A percentile compares a stretch with the other conserved stretches of the same genome.
Evolutionary conservation across 2,797 vertebrate species (phyloP).

Genomic region (Parotocinclus haroldoi): DNA sequence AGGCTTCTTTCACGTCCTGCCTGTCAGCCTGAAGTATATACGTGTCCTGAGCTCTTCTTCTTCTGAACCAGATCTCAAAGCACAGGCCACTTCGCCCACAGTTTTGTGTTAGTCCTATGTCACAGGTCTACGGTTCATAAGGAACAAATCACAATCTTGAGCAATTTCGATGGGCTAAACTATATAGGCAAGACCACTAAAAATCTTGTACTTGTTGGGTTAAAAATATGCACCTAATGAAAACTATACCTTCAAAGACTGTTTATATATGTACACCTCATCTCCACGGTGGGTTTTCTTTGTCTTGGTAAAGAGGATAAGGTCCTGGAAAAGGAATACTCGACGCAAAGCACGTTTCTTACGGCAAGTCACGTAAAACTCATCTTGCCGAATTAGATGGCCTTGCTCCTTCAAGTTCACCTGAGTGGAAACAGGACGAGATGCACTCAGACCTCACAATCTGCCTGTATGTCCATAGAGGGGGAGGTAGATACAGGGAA

Average conservation of each 20-base stretch:
- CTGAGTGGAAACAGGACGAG: slow-evolving; percentile 47
- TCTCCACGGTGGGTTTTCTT: slow-evolving; percentile 71
- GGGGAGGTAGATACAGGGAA: no score
- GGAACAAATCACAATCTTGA: neutral
- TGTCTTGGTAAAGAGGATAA: slow-evolving; percentile 78
- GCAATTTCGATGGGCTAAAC: neutral
- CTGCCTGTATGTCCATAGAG: no score
- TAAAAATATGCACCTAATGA: neutral
- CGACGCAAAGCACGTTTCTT: slow-evolving; percentile 73
- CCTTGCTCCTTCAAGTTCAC: slow-evolving; percentile 81
- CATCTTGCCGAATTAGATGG: slow-evolving; percentile 73
- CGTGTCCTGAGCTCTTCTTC: slow-evolving; percentile 78
- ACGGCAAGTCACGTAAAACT: slow-evolving; percentile 71
- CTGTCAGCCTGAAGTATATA: slow-evolving; percentile 72
- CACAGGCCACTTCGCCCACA: slow-evolving; percentile 74
- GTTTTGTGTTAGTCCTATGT: slow-evolving; percentile 79
- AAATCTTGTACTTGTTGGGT: no score
- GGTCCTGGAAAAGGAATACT: slow-evolving; percentile 77
- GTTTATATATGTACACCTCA: slow-evolving; percentile 77
- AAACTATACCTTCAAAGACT: slow-evolving; percentile 76
- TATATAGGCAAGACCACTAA: no score
- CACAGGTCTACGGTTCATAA: slow-evolving; percentile 66
- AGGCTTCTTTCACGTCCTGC: slow-evolving; percentile 68
- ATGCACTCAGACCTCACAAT: no score
- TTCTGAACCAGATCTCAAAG: slow-evolving; percentile 84